Percentiles rank a stretch among this genome's conserved stretches.
phyloP scores from a whole-genome alignment of 2,797 vertebrate genomes.

The Sebastes steindachneri region DNA sequence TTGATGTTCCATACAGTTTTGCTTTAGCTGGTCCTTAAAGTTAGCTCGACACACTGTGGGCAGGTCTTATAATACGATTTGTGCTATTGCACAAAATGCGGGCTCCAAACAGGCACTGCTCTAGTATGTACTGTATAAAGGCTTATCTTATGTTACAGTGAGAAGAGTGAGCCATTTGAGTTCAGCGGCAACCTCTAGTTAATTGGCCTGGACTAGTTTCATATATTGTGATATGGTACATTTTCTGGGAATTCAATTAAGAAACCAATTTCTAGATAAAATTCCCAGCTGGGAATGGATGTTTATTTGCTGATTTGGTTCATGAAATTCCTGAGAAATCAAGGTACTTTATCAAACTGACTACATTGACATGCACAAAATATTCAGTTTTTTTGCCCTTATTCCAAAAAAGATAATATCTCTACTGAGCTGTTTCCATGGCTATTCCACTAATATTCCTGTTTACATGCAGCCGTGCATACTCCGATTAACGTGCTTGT shows the following conservation, averaged over 20 bases:
- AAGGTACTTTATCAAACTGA: background rate
- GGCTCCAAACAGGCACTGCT: too few relatives aligned
- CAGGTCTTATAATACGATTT: too few relatives aligned
- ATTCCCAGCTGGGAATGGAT: background rate
- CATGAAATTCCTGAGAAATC: background rate
- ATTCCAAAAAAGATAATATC: background rate
- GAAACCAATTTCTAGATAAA: background rate
- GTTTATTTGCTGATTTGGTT: background rate
- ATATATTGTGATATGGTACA: background rate
- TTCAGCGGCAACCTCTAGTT: background rate
- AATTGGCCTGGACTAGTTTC: background rate
- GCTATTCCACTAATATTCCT: background rate
- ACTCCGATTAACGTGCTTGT: background rate
- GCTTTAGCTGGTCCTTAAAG: too few relatives aligned
- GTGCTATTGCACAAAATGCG: too few relatives aligned
- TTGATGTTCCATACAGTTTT: too few relatives aligned
- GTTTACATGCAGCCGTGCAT: background rate
- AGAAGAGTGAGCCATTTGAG: background rate
- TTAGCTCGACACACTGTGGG: too few relatives aligned
- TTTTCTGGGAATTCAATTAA: background rate
- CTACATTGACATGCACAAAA: background rate
- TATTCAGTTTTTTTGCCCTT: background rate
- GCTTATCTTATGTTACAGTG: background rate
- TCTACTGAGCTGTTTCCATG: background rate
- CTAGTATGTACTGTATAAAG: background rate